Percentiles rank a stretch among this genome's conserved stretches.
phyloP scores from a whole-genome alignment of 2,113 vertebrate species.

The Triplophysa dalaica region DNA sequence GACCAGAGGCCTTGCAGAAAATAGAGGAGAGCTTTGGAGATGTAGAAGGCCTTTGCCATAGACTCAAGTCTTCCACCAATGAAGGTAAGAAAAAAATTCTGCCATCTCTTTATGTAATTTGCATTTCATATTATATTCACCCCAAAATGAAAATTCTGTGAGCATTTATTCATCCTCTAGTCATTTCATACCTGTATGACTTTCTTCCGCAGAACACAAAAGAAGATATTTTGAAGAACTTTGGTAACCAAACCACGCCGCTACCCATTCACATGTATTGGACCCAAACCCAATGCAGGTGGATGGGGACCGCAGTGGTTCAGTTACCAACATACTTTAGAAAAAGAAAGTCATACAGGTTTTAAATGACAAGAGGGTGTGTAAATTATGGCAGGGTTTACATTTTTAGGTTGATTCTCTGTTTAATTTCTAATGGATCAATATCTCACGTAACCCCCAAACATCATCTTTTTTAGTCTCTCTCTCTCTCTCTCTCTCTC shows the following conservation, averaged over 20 bases:
- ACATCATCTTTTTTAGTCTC: background rate
- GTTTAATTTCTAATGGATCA: background rate
- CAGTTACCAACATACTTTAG: too few species aligned
- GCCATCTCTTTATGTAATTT: background rate
- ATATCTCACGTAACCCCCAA: background rate
- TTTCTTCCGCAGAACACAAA: too few species aligned
- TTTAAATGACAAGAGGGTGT: too few species aligned
- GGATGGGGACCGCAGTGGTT: too few species aligned
- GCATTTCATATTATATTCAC: background rate
- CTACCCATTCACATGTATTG: too few species aligned
- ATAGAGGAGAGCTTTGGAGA: conserved; percentile 83
- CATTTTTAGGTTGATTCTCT: too few species aligned
- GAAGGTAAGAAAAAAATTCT: conserved; percentile 74
- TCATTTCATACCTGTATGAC: too few species aligned
- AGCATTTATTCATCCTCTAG: background rate
- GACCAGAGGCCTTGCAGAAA: conserved; percentile 83
- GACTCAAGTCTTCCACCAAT: conserved; percentile 82
- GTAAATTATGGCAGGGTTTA: too few species aligned
- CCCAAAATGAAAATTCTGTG: background rate
- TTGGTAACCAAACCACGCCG: too few species aligned
- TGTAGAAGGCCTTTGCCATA: conserved; percentile 81
- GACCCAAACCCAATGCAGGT: too few species aligned
- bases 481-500: background rate
- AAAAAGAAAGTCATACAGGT: background rate
- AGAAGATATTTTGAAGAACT: too few species aligned